phyloP scores from a whole-genome alignment of 2,113 vertebrate species.

The Equus quagga region DNA sequence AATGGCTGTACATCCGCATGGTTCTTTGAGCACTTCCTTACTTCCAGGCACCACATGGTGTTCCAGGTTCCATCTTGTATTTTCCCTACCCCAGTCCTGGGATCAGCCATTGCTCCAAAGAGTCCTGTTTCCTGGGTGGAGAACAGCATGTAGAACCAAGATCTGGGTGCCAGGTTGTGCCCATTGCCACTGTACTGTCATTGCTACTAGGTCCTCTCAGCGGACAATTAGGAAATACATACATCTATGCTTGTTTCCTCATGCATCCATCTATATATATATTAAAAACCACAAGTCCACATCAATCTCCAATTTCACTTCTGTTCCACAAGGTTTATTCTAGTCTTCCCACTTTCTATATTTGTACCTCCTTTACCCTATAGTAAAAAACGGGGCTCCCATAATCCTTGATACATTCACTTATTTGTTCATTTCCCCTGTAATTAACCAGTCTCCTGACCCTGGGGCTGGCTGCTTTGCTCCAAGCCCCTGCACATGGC shows the following conservation, averaged over 20 bases:
- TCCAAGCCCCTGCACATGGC: not conserved
- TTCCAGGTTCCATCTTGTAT: not conserved
- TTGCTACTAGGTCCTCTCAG: not conserved
- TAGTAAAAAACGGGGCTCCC: not conserved
- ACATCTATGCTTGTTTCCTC: not conserved
- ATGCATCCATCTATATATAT: not conserved
- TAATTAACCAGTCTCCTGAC: not conserved
- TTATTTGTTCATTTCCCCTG: not conserved
- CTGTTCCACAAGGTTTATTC: not conserved
- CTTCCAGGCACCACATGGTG: not conserved
- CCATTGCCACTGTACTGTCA: not conserved
- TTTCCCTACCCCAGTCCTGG: not conserved
- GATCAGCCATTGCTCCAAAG: not conserved
- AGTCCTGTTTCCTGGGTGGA: not conserved
- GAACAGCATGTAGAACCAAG: not conserved
- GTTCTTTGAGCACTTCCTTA: not conserved
- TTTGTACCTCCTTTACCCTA: not conserved
- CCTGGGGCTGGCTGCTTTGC: not conserved
- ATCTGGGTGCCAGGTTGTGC: not conserved
- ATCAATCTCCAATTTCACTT: not conserved
- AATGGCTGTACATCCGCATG: not conserved
- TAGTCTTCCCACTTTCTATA: not conserved
- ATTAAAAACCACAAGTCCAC: not conserved
- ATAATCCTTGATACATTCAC: accelerated
- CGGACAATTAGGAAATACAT: not conserved